Conservation (phyloP, 2,113 vertebrate genomes). For the Marmota flaviventris region DNA sequence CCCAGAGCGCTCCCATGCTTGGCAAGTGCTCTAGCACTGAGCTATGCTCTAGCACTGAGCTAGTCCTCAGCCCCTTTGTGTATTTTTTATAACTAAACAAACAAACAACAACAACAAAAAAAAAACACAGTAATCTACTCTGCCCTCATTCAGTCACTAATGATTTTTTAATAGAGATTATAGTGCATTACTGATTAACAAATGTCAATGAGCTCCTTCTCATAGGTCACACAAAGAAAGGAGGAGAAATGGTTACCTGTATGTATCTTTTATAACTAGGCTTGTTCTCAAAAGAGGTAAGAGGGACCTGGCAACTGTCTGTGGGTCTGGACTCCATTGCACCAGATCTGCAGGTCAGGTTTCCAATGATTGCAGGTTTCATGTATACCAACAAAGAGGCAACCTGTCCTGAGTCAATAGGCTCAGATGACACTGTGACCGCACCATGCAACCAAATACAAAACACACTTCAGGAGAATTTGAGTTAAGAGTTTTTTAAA, state of each 20-base stretch:
- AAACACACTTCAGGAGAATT: not conserved
- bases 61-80: not conserved
- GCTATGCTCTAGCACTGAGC: not conserved
- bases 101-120: not conserved
- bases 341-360: conserved; percentile 35
- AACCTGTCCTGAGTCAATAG: not conserved
- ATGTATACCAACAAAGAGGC: not conserved
- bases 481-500: not conserved
- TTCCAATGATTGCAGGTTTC: conserved; percentile 9
- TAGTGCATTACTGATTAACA: not conserved
- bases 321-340: not conserved
- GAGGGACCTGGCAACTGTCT: not conserved
- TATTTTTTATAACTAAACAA: conserved; percentile 59
- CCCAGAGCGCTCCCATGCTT: not conserved
- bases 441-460: conserved; percentile 10
- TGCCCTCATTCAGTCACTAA: not conserved
- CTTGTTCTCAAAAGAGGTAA: not conserved
- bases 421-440: conserved; percentile 15
- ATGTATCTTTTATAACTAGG: conserved; percentile 23
- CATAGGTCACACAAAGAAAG: not conserved
- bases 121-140: not conserved
- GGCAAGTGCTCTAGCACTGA: not conserved
- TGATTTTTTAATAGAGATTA: not conserved
- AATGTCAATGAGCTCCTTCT: not conserved
- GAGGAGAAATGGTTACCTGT: not conserved